These are phyloP conservation scores for Morpho helenor DNA, from an alignment of 2,888 invertebrate genomes.

Conservation along the genomic window DNA sequence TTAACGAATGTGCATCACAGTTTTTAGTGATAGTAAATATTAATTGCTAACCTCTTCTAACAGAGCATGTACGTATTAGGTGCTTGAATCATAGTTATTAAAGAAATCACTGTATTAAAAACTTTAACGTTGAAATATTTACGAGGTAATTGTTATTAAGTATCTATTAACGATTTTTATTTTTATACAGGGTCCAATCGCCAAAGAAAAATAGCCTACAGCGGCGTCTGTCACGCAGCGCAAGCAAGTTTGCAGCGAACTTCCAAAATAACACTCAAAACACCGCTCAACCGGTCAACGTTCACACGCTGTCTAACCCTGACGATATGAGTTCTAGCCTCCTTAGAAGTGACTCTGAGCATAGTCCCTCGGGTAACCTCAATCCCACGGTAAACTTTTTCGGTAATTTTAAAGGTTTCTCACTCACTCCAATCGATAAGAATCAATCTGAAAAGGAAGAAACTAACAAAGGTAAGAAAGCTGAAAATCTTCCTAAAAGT, in stretches of 20 bases:
- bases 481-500: slow-evolving; percentile 51
- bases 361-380: slow-evolving; percentile 65
- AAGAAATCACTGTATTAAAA: no score
- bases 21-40: no score
- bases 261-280: slow-evolving; percentile 59
- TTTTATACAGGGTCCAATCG: slow-evolving; percentile 54
- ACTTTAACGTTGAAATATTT: no score
- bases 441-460: slow-evolving; percentile 23
- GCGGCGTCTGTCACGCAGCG: slow-evolving; percentile 64
- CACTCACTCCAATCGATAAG: slow-evolving; percentile 81
- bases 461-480: slow-evolving; percentile 10
- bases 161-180: neutral
- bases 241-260: slow-evolving; percentile 69
- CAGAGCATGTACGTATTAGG: no score
- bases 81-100: no score
- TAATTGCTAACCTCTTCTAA: no score
- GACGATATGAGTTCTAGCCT: slow-evolving; percentile 87
- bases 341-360: slow-evolving; percentile 74
- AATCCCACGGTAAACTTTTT: slow-evolving; percentile 83
- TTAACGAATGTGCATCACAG: no score
- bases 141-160: no score
- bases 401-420: slow-evolving; percentile 93
- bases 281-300: slow-evolving; percentile 58
- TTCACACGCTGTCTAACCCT: slow-evolving; percentile 79
- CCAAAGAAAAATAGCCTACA: slow-evolving; percentile 70